Percentiles rank a stretch among this genome's conserved stretches.
phyloP scores from a whole-genome alignment of 1,140 invertebrate genomes.

The Bombus picipes region DNA sequence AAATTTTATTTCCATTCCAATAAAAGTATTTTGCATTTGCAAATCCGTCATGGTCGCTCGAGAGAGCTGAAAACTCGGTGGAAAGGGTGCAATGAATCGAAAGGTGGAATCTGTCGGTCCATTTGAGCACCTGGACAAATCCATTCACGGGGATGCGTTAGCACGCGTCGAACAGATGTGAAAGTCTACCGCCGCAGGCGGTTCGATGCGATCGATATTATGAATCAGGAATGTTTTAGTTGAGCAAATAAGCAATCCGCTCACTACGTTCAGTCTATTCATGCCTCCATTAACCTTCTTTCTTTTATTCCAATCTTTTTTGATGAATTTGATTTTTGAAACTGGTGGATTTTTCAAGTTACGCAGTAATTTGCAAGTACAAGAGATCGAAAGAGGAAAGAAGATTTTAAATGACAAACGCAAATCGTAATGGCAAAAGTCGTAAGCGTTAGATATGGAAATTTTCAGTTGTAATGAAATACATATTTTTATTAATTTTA shows the following conservation, averaged over 20 bases:
- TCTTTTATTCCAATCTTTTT: neutral
- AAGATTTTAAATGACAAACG: neutral
- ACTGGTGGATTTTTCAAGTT: neutral
- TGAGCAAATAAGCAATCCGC: conserved; percentile 5
- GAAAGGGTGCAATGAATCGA: conserved; percentile 47
- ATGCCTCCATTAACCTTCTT: neutral
- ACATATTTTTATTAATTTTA: too few relatives aligned
- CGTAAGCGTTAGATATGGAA: too few relatives aligned
- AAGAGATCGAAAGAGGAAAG: neutral
- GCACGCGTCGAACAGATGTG: conserved; percentile 58
- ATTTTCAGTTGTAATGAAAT: too few relatives aligned
- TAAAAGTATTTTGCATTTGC: neutral
- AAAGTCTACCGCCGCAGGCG: conserved; percentile 1
- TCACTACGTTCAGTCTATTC: neutral
- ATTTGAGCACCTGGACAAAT: conserved; percentile 62
- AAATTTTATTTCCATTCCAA: neutral
- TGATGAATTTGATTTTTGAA: neutral
- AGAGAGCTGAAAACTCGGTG: conserved; percentile 20
- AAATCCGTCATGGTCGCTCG: neutral
- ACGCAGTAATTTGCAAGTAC: too few relatives aligned
- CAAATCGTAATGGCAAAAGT: too few relatives aligned
- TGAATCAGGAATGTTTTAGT: conserved; percentile 33
- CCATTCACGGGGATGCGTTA: conserved; percentile 51
- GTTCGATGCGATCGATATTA: conserved; percentile 10
- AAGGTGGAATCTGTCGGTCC: conserved; percentile 53